Conservation (phyloP, 2,888 invertebrate genomes). For the Chloroclysta siterata region DNA sequence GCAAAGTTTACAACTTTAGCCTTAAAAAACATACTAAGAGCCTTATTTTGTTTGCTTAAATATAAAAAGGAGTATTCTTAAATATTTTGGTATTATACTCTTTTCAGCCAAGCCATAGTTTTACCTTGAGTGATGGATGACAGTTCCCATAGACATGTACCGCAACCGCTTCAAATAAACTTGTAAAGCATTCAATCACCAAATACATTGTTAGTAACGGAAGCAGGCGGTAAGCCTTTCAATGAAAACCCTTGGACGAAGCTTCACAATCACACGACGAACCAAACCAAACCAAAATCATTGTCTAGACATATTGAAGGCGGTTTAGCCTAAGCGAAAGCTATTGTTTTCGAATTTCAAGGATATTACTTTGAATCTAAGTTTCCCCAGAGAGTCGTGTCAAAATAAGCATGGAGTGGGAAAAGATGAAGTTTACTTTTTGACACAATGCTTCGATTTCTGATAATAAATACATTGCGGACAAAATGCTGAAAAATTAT, state of each 20-base stretch:
- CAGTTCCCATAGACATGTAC: background rate
- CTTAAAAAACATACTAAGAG: too few species aligned
- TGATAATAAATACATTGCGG: background rate
- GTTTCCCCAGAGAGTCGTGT: background rate
- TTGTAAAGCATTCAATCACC: constrained; percentile 6
- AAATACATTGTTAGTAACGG: constrained; percentile 16
- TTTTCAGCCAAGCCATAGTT: constrained; percentile 2
- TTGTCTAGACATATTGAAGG: background rate
- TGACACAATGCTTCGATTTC: background rate
- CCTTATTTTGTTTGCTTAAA: too few species aligned
- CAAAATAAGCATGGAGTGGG: background rate
- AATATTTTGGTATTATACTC: background rate
- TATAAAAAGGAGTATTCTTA: too few species aligned
- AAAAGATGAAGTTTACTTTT: background rate
- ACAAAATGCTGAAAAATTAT: background rate
- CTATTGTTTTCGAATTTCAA: background rate
- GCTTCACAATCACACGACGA: background rate
- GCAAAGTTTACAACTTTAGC: too few species aligned
- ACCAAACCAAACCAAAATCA: background rate
- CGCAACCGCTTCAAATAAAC: constrained; percentile 6
- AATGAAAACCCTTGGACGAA: background rate
- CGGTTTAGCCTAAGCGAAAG: background rate
- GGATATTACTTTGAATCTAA: background rate
- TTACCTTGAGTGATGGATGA: constrained; percentile 19
- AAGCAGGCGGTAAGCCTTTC: constrained; percentile 8